Percentiles rank a stretch among this genome's conserved stretches.
Conservation (phyloP, 2,113 vertebrate genomes). For the Phrynocephalus versicolor region DNA sequence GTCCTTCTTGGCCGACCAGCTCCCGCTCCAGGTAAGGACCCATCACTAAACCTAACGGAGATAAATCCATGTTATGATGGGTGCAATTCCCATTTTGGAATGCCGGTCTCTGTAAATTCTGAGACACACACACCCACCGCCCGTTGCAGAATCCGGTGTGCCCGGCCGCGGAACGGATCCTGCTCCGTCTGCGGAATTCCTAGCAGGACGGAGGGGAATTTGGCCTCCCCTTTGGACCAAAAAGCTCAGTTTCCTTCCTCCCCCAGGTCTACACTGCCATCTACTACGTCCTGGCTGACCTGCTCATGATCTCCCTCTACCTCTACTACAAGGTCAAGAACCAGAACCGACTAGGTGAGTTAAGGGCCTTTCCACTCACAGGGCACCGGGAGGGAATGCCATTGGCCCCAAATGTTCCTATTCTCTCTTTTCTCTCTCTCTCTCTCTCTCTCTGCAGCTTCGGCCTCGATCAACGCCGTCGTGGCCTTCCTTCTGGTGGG, state of each 20-base stretch:
- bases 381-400: too few relatives aligned
- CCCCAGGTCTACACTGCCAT: conserved; percentile 89
- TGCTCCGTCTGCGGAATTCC: neutral
- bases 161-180: too few relatives aligned
- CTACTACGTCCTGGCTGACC: conserved; percentile 90
- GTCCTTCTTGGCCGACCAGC: conserved; percentile 90
- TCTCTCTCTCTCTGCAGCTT: conserved; percentile 48
- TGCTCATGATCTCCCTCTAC: conserved; percentile 87
- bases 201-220: neutral
- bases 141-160: too few relatives aligned
- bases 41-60: too few relatives aligned
- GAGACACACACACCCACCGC: too few relatives aligned
- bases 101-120: too few relatives aligned
- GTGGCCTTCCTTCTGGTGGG: conserved; percentile 75
- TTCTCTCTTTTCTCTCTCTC: too few relatives aligned
- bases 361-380: too few relatives aligned
- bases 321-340: conserved; percentile 85
- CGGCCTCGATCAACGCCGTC: conserved; percentile 67
- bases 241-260: accelerated
- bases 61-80: too few relatives aligned
- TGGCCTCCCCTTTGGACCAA: too few relatives aligned
- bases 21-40: conserved; percentile 92
- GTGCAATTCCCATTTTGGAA: too few relatives aligned
- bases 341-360: conserved; percentile 62
- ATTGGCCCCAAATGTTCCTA: accelerated